Evolutionary conservation across 2,113 vertebrate species (phyloP), one percentile per base, ranked within the genome.

Genomic region (Notothenia rossii): DNA sequence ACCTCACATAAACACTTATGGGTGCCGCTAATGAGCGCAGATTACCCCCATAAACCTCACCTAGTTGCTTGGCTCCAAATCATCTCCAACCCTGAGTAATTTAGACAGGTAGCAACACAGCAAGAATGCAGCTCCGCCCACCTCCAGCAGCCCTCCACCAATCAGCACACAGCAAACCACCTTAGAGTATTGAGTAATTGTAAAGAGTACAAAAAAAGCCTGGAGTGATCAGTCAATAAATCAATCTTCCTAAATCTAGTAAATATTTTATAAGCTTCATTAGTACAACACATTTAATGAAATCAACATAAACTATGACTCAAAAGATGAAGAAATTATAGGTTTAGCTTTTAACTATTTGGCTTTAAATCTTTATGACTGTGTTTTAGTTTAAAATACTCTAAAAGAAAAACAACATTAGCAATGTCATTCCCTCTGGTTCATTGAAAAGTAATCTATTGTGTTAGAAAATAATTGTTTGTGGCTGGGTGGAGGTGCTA

Each of bases 11-110:
- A 78, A 84, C 78, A 75, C 43, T 72, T 81, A 66, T 36, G 79
- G 69, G 60, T 80, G 67, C 76, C 22, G 12, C 78, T 90, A 89
- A 91, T 84, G 87, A 90, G 82, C 7, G 8, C 48, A 73, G 67
- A 81, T 89, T 73, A 87, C 71, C 66, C 18, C 63, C 51, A n/a
- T 25, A 55, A 75, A 72, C 73, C 50, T 79, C 73, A 79, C 71
- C 65, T 62, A 75, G 79, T 84, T 43, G 63, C 65, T 68, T 55
- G 55, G 76, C 73, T 70, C 50, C 71, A 1, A 43, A 10, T 20
- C 43, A 13, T 61, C 29, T 76, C 55, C 4, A 10, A 33, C 66
- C 61, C 4, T 72, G 68, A 83, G 33, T 67, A 71, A 66, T 50
- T 36, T 1, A 4, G 81, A 70, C 88, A 90, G 81, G 87, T 81